Evolutionary conservation across 1,140 invertebrate genomes (phyloP).

Genomic region (Homalodisca vitripennis): DNA sequence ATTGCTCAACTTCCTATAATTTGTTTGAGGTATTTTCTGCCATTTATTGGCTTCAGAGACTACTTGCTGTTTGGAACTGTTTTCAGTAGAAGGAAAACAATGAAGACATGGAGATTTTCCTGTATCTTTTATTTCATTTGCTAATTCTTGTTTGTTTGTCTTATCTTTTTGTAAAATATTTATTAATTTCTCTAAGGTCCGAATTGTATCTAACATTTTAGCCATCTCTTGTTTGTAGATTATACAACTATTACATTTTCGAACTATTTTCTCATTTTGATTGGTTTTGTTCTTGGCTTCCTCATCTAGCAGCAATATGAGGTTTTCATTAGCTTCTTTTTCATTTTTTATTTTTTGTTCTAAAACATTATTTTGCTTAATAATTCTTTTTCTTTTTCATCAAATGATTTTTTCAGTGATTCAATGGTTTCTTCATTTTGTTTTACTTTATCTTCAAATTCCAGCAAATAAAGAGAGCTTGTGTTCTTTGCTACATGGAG

Average conservation of each 20-base stretch:
- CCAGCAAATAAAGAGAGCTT: not conserved
- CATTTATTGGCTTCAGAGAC: too few relatives aligned
- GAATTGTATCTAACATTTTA: not conserved
- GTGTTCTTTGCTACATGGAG: not conserved
- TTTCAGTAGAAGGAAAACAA: too few relatives aligned
- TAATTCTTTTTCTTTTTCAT: not conserved
- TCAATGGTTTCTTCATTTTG: not conserved
- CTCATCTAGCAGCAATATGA: not conserved
- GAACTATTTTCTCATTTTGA: not conserved
- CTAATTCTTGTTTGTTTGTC: too few relatives aligned
- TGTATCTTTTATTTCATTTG: too few relatives aligned
- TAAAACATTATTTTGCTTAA: too few relatives aligned
- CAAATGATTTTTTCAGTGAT: not conserved
- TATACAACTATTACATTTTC: not conserved
- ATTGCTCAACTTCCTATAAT: too few relatives aligned
- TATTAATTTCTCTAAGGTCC: not conserved
- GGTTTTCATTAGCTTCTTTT: not conserved
- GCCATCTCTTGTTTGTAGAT: not conserved
- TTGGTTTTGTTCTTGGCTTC: not conserved
- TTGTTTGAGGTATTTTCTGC: too few relatives aligned
- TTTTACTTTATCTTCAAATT: too few relatives aligned
- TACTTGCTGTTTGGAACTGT: too few relatives aligned
- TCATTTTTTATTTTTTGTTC: too few relatives aligned
- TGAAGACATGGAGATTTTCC: too few relatives aligned
- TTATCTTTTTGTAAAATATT: constrained; percentile 36